Evolutionary conservation across 2,888 invertebrate species (phyloP), one percentile per base, ranked within the genome.

Genomic region (Drosophila percnosoma): DNA sequence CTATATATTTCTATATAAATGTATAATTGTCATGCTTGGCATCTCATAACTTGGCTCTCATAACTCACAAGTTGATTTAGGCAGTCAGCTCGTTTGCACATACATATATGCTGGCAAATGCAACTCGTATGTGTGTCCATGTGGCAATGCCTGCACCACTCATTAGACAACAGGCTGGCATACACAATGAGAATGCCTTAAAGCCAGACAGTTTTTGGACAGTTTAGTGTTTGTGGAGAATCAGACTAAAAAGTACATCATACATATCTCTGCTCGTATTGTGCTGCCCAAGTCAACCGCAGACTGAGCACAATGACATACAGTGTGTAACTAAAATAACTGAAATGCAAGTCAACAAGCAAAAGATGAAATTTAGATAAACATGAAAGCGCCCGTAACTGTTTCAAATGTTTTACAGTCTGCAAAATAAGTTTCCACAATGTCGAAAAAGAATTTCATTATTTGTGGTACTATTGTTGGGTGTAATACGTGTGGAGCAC

Each of bases 221-320:
- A 87, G 75, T 75, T 73, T 78, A 83, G 80, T 83, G 86, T 86
- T 78, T 71, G 76, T 78, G 78, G 67, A 86, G 78, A 75, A 83
- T 88, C 83, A 77, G 75, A 86, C 76, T 67, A 64, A 62, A 64
- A 79, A 48, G n/a, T 53, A 58, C 33, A 33, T 31, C 33, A 49
- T 27, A 53, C 38, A 38, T 62, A 29, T 29, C 33, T 54, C 45
- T 48, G 29, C 40, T 38, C 11, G 21, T 2, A 70, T 72, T 68
- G 81, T 75, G 67, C 42, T 24, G 51, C 38, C 54, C 55, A 65
- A 84, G 76, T 80, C 80, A 80, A 62, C 70, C 48, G 71, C 79
- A 79, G 73, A 68, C 62, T 52, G 29, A 45, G 33, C 33, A 15
- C 38, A 24, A 48, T 34, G 21, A 48, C 42, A 51, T 31, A 57